A percentile compares a stretch with the other conserved stretches of the same genome.
These are phyloP conservation scores for Drosophila sechellia DNA, from an alignment of 1,140 invertebrate genomes.

Conservation along the genomic window DNA sequence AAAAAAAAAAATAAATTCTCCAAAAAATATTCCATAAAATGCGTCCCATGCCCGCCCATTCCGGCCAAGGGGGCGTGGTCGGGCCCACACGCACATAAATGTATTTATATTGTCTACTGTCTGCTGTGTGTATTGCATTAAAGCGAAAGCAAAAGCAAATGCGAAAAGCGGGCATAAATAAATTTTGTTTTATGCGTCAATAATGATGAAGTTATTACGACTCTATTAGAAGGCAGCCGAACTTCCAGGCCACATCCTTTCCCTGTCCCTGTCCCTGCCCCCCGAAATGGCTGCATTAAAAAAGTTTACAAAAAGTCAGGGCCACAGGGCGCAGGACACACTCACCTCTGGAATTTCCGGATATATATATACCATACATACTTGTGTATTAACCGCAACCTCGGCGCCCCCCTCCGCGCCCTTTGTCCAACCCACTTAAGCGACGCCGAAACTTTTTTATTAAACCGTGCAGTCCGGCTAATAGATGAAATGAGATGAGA, in stretches of 20 bases:
- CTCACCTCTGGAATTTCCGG: slow-evolving; percentile 20
- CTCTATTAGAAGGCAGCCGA: slow-evolving; percentile 73
- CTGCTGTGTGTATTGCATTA: slow-evolving; percentile 57
- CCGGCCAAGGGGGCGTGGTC: slow-evolving; percentile 11
- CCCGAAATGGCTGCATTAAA: slow-evolving; percentile 76
- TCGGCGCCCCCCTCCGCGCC: slow-evolving; percentile 10
- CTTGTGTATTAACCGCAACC: slow-evolving; percentile 70
- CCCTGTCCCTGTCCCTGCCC: neutral
- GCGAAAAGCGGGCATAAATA: slow-evolving; percentile 63
- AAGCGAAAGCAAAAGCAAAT: slow-evolving; percentile 21
- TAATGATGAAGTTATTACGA: slow-evolving; percentile 83
- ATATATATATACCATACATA: slow-evolving; percentile 30
- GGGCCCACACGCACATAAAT: slow-evolving; percentile 60
- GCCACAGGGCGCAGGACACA: slow-evolving; percentile 3
- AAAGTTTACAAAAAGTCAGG: slow-evolving; percentile 67
- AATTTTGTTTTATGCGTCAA: slow-evolving; percentile 83
- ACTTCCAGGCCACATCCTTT: slow-evolving; percentile 43
- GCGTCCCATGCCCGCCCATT: slow-evolving; percentile 9
- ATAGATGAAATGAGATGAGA: slow-evolving; percentile 49
- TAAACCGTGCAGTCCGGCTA: slow-evolving; percentile 74
- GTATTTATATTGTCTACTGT: slow-evolving; percentile 76
- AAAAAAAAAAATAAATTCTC: slow-evolving; percentile 22
- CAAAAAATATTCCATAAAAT: slow-evolving; percentile 46
- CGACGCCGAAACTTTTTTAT: slow-evolving; percentile 78
- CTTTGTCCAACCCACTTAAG: slow-evolving; percentile 63